Base-by-base conservation (phyloP, 1,140 invertebrate genomes). In the Elymnias hypermnestra region DNA sequence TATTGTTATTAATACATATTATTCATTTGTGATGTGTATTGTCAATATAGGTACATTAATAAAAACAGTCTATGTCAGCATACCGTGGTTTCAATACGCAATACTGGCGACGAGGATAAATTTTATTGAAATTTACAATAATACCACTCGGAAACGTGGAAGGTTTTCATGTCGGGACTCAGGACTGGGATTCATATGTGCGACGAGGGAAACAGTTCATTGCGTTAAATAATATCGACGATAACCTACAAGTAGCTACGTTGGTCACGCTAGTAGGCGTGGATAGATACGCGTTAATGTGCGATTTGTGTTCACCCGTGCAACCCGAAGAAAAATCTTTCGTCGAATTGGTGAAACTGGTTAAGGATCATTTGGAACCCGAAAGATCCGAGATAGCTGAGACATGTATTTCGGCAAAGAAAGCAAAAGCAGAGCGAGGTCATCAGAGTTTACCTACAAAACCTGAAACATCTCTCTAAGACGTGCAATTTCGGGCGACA, bases 391-490 rank as follows among this genome's bases (percentile, higher is more conserved):
- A 62, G 1, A 69, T 77, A 13, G 53, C 63, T 0, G 67, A 77
- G 65, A 13, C 72, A 67, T 17, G 57, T 63, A 9, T 73, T 82
- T 53, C 53, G 66, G 45, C 57, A 72, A 43, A 48, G 65, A 14
- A 49, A 42, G 17, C 58, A 71, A 41, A 22, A 12, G 6, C 28
- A 38, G 5, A 57, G 50, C 7, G 53, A 66, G 26, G 40, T 39
- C 12, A 35, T 59, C 7, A 3, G 25, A 10, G 36, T 39, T 9
- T 60, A 53, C 21, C 47, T 65, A 15, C 62, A 65, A 49, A 37
- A 35, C 13, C 31, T 65, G 10, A 62, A 65, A 50, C 54, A 65
- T 52, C 37, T 61, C 22, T 54, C 57, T 6, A 56, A 55, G 47
- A 57, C 55, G 6, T 65, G 57, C 17, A 61, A 61, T 38, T 65